phyloP scores from a whole-genome alignment of 53 echinoderm and acorn worm genomes.

The Arbacia lixula region DNA sequence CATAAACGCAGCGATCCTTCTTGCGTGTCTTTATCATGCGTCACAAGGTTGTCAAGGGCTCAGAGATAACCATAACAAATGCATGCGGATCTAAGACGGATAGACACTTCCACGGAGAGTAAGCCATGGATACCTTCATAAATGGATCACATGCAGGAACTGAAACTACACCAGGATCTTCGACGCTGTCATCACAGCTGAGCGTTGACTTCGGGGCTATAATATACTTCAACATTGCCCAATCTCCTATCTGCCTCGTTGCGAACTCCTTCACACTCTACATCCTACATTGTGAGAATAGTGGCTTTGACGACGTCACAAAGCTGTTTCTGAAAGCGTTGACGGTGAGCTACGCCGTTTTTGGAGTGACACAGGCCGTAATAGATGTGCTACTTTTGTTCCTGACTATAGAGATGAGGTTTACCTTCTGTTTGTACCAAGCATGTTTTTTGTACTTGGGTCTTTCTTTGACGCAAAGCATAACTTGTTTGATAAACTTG shows the following conservation, averaged over 20 bases:
- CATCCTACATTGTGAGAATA: not conserved
- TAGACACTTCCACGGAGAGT: too few species aligned
- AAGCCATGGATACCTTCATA: too few species aligned
- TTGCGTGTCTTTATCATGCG: too few species aligned
- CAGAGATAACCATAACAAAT: too few species aligned
- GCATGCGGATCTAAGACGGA: too few species aligned
- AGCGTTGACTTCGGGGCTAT: too few species aligned
- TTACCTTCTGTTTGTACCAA: not conserved
- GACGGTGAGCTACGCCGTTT: not conserved
- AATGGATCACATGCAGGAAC: too few species aligned
- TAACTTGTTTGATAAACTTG: not conserved
- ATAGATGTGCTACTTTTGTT: not conserved
- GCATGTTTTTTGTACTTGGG: too few species aligned
- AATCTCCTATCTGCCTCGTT: not conserved
- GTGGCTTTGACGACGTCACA: conserved; percentile 18
- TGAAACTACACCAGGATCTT: too few species aligned
- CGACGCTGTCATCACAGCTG: too few species aligned
- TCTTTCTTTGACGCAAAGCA: not conserved
- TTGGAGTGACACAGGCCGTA: not conserved
- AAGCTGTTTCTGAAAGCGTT: not conserved
- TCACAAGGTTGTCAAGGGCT: too few species aligned
- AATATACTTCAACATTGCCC: not conserved
- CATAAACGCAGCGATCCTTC: too few species aligned
- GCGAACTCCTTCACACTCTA: not conserved
- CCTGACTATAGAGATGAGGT: not conserved